Base-by-base conservation (phyloP, 2,888 invertebrate genomes). In the Melipona beecheii region DNA sequence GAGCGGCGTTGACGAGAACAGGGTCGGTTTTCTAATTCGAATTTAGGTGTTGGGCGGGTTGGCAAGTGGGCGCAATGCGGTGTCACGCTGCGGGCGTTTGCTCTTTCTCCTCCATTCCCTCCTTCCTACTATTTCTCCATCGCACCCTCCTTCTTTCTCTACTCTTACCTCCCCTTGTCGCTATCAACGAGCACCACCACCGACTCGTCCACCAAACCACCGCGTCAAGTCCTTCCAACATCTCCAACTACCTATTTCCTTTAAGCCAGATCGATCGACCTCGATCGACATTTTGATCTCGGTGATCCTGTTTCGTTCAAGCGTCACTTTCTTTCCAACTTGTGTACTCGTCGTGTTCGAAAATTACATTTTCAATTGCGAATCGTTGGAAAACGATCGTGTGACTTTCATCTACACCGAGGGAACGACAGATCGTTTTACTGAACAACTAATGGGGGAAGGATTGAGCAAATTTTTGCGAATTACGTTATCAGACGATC, bases 31-130 rank as follows among this genome's bases (percentile, higher is more conserved):
- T 89, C 93, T 93, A 93, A 93, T 93, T 93, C 93, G 93, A 92
- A 92, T 93, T 93, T 93, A 93, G 93, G 93, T 92, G 93, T 92
- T 90, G 93, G 91, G 89, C 89, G 93, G 93, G 91, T 91, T 92
- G 91, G 90, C 91, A 92, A 93, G 92, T 92, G 93, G 93, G 92
- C 91, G 93, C 93, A 93, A 91, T 93, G 93, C 93, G 92, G 93
- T 93, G 93, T 92, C 92, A 92, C 91, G 91, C 92, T 93, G 93
- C 92, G 92, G 93, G 91, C 91, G 91, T 91, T 92, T 89, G 89
- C 88, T 87, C 91, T 89, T 88, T 87, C 88, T 86, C 87, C 88
- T 89, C 85, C 84, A 83, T 73, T 64, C 81, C 82, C 75, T 66
- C 73, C 75, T 75, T 64, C 73, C 75, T 60, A n/a, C 82, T 68